Conservation (phyloP, 2,888 invertebrate genomes). For the Cryptocephalus primarius region DNA sequence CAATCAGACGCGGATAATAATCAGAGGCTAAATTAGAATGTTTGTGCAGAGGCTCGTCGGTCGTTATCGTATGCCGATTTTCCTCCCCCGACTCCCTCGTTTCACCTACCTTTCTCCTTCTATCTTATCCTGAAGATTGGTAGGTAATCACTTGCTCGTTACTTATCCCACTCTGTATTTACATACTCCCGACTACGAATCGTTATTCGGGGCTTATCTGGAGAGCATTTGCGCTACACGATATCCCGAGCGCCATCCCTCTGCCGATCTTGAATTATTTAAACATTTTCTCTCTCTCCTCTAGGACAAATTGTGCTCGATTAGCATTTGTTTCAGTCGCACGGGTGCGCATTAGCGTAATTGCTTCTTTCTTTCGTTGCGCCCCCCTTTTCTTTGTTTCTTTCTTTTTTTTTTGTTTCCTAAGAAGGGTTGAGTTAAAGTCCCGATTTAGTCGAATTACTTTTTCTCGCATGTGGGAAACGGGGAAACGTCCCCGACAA, state of each 20-base stretch:
- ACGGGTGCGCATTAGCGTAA: too few relatives aligned
- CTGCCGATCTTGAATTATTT: conserved; percentile 21
- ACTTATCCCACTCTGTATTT: conserved; percentile 27
- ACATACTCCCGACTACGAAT: conserved; percentile 21
- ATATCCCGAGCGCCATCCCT: conserved; percentile 15
- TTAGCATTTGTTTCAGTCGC: conserved; percentile 13
- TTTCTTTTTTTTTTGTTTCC: too few relatives aligned
- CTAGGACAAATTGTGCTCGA: conserved; percentile 16
- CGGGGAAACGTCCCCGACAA: too few relatives aligned
- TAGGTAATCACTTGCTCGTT: conserved; percentile 36
- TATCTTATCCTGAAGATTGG: conserved; percentile 27
- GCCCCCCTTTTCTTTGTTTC: too few relatives aligned
- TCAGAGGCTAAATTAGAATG: too few relatives aligned
- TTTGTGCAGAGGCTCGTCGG: too few relatives aligned
- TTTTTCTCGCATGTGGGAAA: too few relatives aligned
- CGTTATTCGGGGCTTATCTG: conserved; percentile 22
- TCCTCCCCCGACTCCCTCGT: background rate
- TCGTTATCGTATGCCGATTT: background rate
- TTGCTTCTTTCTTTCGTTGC: too few relatives aligned
- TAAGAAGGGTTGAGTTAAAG: too few relatives aligned
- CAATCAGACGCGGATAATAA: too few relatives aligned
- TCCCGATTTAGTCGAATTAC: too few relatives aligned
- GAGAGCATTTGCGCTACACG: conserved; percentile 16
- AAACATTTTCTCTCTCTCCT: conserved; percentile 16
- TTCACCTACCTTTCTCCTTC: background rate